phyloP scores from a whole-genome alignment of 1,140 invertebrate genomes.

The Diabrotica undecimpunctata region DNA sequence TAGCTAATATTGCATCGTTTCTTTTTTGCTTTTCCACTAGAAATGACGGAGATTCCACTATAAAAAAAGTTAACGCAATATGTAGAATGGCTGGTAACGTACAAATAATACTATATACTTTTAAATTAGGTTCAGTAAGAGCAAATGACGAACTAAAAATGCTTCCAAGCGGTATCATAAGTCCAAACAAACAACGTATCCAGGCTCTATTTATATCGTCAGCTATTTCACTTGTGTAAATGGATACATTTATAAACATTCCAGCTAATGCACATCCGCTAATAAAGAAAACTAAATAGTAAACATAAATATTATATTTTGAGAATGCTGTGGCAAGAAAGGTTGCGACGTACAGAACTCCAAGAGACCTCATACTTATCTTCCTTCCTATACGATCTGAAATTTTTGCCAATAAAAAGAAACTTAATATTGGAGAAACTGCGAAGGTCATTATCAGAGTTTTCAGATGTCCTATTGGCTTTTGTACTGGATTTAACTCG shows the following conservation, averaged over 20 bases:
- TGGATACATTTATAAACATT: slow-evolving; percentile 49
- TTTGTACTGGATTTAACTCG: slow-evolving; percentile 38
- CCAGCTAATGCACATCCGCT: slow-evolving; percentile 48
- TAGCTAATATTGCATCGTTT: slow-evolving; percentile 57
- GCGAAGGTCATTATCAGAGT: slow-evolving; percentile 76
- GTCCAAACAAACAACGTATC: slow-evolving; percentile 60
- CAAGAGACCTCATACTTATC: slow-evolving; percentile 43
- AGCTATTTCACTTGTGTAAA: slow-evolving; percentile 54
- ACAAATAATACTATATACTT: slow-evolving; percentile 61
- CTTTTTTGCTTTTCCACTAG: slow-evolving; percentile 57
- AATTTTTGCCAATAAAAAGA: slow-evolving; percentile 35
- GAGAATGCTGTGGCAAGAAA: slow-evolving; percentile 48
- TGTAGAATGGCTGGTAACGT: slow-evolving; percentile 60
- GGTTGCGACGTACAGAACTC: slow-evolving; percentile 44
- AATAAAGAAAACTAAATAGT: slow-evolving; percentile 47
- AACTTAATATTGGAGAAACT: slow-evolving; percentile 62
- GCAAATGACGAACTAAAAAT: slow-evolving; percentile 55
- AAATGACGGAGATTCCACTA: slow-evolving; percentile 81
- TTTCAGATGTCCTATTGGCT: slow-evolving; percentile 49
- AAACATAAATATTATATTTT: slow-evolving; percentile 32
- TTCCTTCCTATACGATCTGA: slow-evolving; percentile 43
- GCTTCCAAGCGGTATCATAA: slow-evolving; percentile 40
- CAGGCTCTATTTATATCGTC: slow-evolving; percentile 40
- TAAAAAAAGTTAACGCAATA: slow-evolving; percentile 59
- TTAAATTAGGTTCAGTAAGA: slow-evolving; percentile 54